phyloP scores from a whole-genome alignment of 2,797 vertebrate genomes.

The Nothura maculosa region DNA sequence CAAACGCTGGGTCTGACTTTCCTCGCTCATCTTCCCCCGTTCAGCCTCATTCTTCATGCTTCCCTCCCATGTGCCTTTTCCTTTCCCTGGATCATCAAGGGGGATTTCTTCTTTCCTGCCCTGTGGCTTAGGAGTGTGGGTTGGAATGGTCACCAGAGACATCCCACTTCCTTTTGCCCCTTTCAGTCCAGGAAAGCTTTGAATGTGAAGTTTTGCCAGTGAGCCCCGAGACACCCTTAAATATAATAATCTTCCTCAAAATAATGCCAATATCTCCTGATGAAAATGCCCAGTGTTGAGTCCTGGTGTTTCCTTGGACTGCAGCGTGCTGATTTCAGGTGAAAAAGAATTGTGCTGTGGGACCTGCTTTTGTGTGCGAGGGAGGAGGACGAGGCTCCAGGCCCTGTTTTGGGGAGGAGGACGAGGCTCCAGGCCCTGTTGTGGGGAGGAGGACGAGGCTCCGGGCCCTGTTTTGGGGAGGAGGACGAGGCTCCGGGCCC shows the following conservation, averaged over 20 bases:
- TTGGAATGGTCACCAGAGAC: not conserved
- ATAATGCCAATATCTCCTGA: not conserved
- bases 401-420: not conserved
- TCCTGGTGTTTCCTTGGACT: not conserved
- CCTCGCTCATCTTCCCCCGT: not conserved
- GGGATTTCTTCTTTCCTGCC: not conserved
- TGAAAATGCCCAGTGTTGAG: not conserved
- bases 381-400: not conserved
- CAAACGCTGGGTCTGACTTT: not conserved
- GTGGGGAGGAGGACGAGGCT: not conserved
- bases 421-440: not conserved
- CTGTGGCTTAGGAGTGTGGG: not conserved
- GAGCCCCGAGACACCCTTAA: not conserved
- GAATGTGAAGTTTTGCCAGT: not conserved
- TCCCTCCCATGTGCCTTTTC: not conserved
- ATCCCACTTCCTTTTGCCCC: not conserved
- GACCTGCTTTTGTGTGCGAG: not conserved
- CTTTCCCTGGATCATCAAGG: not conserved
- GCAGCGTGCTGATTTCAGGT: not conserved
- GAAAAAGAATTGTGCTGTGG: not conserved
- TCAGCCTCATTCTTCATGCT: not conserved
- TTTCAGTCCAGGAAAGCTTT: not conserved
- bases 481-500: too few relatives aligned
- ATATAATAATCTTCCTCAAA: not conserved
- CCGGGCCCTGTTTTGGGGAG: too few relatives aligned